A percentile compares a stretch with the other conserved stretches of the same genome.
Conservation (phyloP, 2,888 invertebrate species). For the Lasioglossum zephyrum region DNA sequence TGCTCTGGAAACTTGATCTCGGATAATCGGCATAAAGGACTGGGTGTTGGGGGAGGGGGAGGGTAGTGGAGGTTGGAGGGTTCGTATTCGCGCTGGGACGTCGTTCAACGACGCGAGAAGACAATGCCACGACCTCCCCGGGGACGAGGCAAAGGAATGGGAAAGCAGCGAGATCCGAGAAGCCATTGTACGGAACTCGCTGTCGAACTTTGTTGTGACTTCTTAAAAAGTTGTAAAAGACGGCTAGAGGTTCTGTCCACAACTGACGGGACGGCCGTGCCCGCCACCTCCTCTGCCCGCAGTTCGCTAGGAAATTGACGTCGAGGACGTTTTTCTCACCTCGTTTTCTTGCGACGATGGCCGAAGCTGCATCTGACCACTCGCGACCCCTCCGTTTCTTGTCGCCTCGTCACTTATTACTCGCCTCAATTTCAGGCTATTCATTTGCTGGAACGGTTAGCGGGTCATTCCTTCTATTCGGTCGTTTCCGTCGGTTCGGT, state of each 20-base stretch:
- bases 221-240: conserved; percentile 79
- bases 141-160: conserved; percentile 41
- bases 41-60: conserved; percentile 30
- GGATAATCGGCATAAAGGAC: conserved; percentile 68
- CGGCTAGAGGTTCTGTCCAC: conserved; percentile 68
- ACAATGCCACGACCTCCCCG: conserved; percentile 74
- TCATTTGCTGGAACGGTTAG: not conserved
- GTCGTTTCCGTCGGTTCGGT: not conserved
- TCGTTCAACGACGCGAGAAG: conserved; percentile 68
- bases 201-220: conserved; percentile 79
- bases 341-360: conserved; percentile 50
- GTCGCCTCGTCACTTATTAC: conserved; percentile 41
- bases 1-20: conserved; percentile 64
- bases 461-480: not conserved
- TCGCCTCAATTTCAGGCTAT: conserved; percentile 13
- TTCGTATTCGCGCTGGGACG: conserved; percentile 45
- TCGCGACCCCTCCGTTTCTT: not conserved
- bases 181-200: conserved; percentile 79
- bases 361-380: conserved; percentile 25
- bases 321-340: conserved; percentile 69
- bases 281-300: conserved; percentile 46
- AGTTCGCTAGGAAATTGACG: conserved; percentile 68
- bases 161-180: conserved; percentile 69
- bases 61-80: not conserved
- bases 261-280: conserved; percentile 67